Evolutionary conservation across 2,888 invertebrate genomes (phyloP).

Genomic region (Tiliacea aurago): DNA sequence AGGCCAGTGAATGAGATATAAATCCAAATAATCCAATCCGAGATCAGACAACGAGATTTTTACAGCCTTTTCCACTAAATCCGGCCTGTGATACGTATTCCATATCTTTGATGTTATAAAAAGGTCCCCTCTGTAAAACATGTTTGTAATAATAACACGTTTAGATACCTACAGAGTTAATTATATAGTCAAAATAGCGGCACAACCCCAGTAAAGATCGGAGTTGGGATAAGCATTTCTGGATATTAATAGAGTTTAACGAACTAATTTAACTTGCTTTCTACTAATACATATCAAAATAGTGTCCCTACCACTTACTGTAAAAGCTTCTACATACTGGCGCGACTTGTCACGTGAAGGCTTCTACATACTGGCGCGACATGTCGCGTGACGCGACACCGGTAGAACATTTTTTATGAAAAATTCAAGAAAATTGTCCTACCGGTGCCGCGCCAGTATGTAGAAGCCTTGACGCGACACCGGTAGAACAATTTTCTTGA

Average conservation of each 20-base stretch:
- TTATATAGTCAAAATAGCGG: constrained; percentile 38
- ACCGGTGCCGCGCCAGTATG: too few relatives aligned
- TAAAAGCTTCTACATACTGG: too few relatives aligned
- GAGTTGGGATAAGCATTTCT: constrained; percentile 42
- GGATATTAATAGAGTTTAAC: constrained; percentile 33
- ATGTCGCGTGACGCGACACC: too few relatives aligned
- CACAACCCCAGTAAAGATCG: constrained; percentile 36
- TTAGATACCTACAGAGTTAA: constrained; percentile 19
- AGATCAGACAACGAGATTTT: constrained; percentile 92
- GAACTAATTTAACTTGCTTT: constrained; percentile 38
- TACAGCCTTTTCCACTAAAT: constrained; percentile 92
- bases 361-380: too few relatives aligned
- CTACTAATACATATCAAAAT: constrained; percentile 26
- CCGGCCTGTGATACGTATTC: constrained; percentile 90
- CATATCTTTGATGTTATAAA: constrained; percentile 94
- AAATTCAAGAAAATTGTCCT: too few relatives aligned
- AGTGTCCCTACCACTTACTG: not conserved
- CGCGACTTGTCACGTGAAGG: too few relatives aligned
- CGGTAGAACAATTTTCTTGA: too few relatives aligned
- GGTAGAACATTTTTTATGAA: too few relatives aligned
- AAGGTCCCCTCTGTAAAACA: constrained; percentile 85
- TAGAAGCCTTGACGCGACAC: too few relatives aligned
- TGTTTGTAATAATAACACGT: constrained; percentile 29
- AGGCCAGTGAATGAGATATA: constrained; percentile 97
- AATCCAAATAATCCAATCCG: constrained; percentile 94